Evolutionary conservation across 1,140 invertebrate genomes (phyloP), one percentile per base, ranked within the genome.

Genomic region (Aethina tumida): DNA sequence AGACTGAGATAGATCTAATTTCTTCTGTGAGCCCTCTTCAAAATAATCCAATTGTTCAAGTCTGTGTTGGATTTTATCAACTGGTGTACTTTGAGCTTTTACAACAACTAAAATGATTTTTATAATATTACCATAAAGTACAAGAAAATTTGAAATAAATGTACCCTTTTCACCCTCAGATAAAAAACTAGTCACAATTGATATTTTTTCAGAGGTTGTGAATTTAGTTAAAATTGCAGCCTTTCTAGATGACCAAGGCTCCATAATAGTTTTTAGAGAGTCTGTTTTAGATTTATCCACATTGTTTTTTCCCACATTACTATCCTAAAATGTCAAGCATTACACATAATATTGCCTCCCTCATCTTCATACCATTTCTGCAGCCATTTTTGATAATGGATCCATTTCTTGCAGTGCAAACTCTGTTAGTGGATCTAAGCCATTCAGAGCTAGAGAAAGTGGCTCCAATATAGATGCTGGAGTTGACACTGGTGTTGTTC

Each of bases 31-130:
- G 5, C 84, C 81, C 64, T 93, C 90, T 59, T 96, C 91, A 68
- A 93, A 88, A 52, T 93, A 86, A 72, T 97, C 92, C 28, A 97
- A 63, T 61, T 97, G 91, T 62, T 97, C 90, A 33, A 97, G 61
- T 27, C 90, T 75, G 58, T 84, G 86, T 63, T 86, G 84, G 0
- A 95, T 84, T 68, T 92, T 91, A 58, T 94, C 88, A 39, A 84
- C 81, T n/a, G 86, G 73, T 45, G 74, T 73, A 25, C 75, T 79
- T 53, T 83, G 79, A 19, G 80, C 73, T 64, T 83, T 89, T 21
- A 88, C 81, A 49, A 80, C 66, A 47, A 81, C 77, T 81, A 56
- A 50, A 69, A 69, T 59, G 12, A 33, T 31, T 50, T 39, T 21
- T 36, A 34, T 20, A 28, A 41, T 27, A 6, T 6, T n/a, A n/a